Base-by-base conservation (phyloP, 2,797 vertebrate species). In the Falco biarmicus region DNA sequence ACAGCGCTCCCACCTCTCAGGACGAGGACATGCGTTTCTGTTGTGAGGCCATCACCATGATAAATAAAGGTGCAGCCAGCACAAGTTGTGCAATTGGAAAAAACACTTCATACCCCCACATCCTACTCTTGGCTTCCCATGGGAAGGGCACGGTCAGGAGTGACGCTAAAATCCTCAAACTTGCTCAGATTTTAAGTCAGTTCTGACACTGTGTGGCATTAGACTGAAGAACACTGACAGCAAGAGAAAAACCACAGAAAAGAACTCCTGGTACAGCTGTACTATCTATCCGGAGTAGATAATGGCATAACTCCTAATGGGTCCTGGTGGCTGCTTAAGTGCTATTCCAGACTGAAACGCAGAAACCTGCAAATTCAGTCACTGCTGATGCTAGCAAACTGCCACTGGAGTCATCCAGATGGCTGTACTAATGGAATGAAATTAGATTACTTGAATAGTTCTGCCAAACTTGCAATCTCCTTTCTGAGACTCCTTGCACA, bases 31-130 rank as follows among this genome's bases (percentile, higher is more conserved):
- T 5, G n/a, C 14, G 9, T 79, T 93, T 90, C 80, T 96, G 93
- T 95, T 96, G 91, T 96, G 85, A 96, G 89, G 78, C 94, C 91
- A 97, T 96, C 91, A 89, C 90, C 93, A 96, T 7, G 94, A 96
- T 94, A 97, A 96, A 97, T 83, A 96, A 96, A 95, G 95, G 95
- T 95, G 90, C 79, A 87, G 97, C 95, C 93, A 95, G 89, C 93
- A 95, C 37, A 16, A 69, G 89, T 93, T 97, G 86, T 90, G 91
- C 91, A 97, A 97, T 57, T 95, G 92, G 95, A 97, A 97, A 96
- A 95, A 96, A 85, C 93, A 63, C 93, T 94, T 96, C 95, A 94
- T 95, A 83, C 19, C 93, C 90, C 60, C 34, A 29, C 91, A 96
- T 94, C 89, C 66, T 78, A 20, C 84, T 66, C 48, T 75, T 93